Base-by-base conservation (phyloP, 2,113 vertebrate species). In the Chamaea fasciata region DNA sequence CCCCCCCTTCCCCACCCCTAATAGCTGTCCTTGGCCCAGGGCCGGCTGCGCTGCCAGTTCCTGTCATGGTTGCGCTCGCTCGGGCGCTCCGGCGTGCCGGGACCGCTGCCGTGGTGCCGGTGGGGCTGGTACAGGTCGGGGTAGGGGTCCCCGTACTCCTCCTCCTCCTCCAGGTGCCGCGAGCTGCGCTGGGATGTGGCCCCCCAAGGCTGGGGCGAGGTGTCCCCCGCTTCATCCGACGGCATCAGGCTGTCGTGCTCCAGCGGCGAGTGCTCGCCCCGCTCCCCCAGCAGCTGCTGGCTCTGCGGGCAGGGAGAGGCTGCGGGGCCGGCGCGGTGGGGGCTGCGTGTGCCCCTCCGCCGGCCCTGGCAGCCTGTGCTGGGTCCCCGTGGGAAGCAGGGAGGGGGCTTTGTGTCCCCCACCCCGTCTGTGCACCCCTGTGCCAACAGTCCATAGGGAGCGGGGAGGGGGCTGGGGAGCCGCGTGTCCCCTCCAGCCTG, bases 221-320 rank as follows among this genome's bases (percentile, higher is more conserved):
- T 98, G 95, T 99, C 99, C n/a, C 99, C 99, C 37, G 98, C 98
- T 87, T 99, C 99, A 1, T 99, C 99, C 5, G 99, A 99, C 4
- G 98, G 99, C 99, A 99, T 99, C 86, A 99, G 96, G 97, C 99
- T 99, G 98, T 99, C 99, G 84, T 98, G 98, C 97, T 99, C 99
- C 79, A 99, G 94, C 15, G 99, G 98, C 6, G 98, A 99, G 95
- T 98, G 98, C 95, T 98, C 98, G 63, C 97, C 97, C 13, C 85
- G 97, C 67, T 98, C 98, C 16, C 96, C 97, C 90, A 97, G 91
- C 90, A 97, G 96, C 95, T 98, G 97, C 96, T 98, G 98, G 94
- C 94, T 96, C 97, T 97, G 94, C 19, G 37, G 78, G 68, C 8
- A 64, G 44, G 49, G 44, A 59, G 18, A 42, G 67, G 63, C 33